Conservation (phyloP, 2,797 vertebrate species). For the Enteromius treurensis region DNA sequence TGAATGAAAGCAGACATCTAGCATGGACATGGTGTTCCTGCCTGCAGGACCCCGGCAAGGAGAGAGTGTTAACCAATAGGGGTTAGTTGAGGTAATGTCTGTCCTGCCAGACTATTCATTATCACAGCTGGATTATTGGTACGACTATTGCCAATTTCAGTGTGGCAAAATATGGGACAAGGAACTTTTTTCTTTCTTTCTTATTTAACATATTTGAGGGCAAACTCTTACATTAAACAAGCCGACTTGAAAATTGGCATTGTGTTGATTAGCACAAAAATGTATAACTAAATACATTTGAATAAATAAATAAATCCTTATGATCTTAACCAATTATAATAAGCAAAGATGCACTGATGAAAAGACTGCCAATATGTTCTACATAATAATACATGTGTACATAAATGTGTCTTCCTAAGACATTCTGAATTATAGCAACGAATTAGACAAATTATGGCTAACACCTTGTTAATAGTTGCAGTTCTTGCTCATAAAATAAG, state of each 20-base stretch:
- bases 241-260: not conserved
- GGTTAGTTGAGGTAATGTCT: slow-evolving; percentile 61
- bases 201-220: not conserved
- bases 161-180: not conserved
- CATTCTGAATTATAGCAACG: too few relatives aligned
- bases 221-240: not conserved
- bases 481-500: not conserved
- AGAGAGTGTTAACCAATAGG: slow-evolving; percentile 52
- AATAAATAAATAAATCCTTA: not conserved
- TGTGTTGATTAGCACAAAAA: not conserved
- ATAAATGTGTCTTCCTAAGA: not conserved
- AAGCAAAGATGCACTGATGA: not conserved
- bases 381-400: not conserved
- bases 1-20: slow-evolving; percentile 45
- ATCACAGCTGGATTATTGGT: slow-evolving; percentile 4
- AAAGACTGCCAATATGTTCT: not conserved
- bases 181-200: not conserved
- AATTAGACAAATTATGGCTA: not conserved
- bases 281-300: not conserved
- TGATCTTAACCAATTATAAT: not conserved
- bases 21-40: slow-evolving; percentile 38
- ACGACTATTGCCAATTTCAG: not conserved
- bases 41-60: slow-evolving; percentile 37
- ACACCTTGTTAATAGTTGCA: not conserved
- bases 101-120: slow-evolving; percentile 29